Percentiles rank a stretch among this genome's conserved stretches.
These are phyloP conservation scores for Spondyliosoma cantharus DNA, from an alignment of 2,797 vertebrate genomes.

Conservation along the genomic window DNA sequence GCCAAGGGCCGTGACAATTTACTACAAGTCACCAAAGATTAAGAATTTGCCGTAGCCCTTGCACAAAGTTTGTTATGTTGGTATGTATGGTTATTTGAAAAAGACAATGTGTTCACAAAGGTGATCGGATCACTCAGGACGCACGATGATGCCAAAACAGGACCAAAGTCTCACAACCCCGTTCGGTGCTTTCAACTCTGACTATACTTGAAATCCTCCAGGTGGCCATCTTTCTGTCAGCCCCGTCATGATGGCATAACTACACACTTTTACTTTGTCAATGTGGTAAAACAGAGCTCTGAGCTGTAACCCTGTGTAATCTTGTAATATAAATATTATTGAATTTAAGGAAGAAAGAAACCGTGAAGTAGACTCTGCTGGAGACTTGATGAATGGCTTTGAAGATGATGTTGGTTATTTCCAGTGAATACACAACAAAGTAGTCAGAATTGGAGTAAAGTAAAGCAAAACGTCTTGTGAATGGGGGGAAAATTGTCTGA, in stretches of 20 bases:
- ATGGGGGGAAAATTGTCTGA: neutral
- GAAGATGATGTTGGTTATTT: conserved; percentile 12
- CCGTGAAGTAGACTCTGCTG: neutral
- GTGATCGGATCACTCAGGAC: too few species aligned
- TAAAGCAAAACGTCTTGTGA: neutral
- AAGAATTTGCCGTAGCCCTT: too few species aligned
- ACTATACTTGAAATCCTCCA: conserved; percentile 10
- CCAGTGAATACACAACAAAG: neutral
- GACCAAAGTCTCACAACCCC: neutral
- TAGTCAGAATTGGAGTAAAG: neutral
- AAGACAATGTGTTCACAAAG: too few species aligned
- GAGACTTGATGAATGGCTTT: neutral
- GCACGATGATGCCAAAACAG: too few species aligned
- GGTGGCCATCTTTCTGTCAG: conserved; percentile 1
- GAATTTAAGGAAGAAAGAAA: neutral
- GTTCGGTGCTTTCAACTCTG: conserved; percentile 6
- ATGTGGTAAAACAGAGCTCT: neutral
- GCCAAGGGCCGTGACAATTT: too few species aligned
- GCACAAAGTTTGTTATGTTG: too few species aligned
- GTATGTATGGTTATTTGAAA: too few species aligned
- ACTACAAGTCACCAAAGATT: too few species aligned
- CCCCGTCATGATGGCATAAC: neutral
- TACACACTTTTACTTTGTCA: neutral
- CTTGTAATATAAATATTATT: neutral
- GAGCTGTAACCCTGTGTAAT: neutral